Percentiles rank a stretch among this genome's conserved stretches.
Evolutionary conservation across 1,140 invertebrate genomes (phyloP).

Genomic region (Mamestra configurata): DNA sequence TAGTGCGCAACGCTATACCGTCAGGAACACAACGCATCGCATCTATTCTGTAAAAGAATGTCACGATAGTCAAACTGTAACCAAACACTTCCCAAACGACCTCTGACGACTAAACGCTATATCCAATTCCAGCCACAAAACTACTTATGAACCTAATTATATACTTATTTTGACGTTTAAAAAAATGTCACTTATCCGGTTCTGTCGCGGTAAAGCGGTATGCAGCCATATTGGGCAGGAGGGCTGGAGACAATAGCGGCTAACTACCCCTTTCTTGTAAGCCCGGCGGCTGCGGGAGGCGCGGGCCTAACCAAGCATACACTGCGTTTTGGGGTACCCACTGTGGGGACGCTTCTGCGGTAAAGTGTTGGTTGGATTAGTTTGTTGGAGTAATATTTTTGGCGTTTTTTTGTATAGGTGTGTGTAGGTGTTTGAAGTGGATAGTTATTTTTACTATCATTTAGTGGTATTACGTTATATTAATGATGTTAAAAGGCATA

Average conservation of each 20-base stretch:
- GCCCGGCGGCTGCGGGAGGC: conserved; percentile 70
- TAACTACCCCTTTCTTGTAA: conserved; percentile 87
- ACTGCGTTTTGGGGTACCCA: conserved; percentile 78
- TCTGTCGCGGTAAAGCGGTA: conserved; percentile 45
- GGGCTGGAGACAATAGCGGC: conserved; percentile 83
- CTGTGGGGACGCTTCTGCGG: conserved; percentile 72
- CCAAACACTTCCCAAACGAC: conserved; percentile 8
- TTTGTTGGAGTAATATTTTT: background rate
- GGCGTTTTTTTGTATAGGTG: background rate
- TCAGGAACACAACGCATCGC: too few relatives aligned
- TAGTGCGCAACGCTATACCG: background rate
- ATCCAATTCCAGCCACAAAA: conserved; percentile 35
- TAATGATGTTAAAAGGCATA: too few relatives aligned
- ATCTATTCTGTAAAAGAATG: too few relatives aligned
- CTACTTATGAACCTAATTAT: conserved; percentile 50
- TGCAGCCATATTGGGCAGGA: conserved; percentile 64
- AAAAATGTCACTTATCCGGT: conserved; percentile 64
- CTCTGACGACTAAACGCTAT: conserved; percentile 42
- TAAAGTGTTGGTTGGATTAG: conserved; percentile 48
- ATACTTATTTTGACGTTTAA: conserved; percentile 52
- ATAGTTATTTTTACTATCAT: too few relatives aligned
- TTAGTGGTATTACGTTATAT: too few relatives aligned
- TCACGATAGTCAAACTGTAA: background rate
- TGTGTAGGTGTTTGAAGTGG: background rate
- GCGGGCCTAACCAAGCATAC: conserved; percentile 86